A percentile compares a stretch with the other conserved stretches of the same genome.
These are phyloP conservation scores for Pissodes strobi DNA, from an alignment of 1,140 invertebrate genomes.

Conservation along the genomic window DNA sequence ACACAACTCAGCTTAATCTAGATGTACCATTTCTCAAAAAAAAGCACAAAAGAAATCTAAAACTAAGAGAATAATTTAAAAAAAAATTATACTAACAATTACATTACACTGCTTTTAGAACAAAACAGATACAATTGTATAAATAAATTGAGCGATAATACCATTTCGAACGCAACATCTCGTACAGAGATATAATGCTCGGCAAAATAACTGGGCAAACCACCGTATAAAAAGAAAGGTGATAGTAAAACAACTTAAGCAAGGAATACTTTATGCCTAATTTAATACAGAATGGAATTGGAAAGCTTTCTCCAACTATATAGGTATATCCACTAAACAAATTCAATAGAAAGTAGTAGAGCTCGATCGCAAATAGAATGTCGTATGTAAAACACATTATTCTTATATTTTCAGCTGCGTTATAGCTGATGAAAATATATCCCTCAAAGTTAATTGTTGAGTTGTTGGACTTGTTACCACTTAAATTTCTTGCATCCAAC, in stretches of 20 bases:
- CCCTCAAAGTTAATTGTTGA: too few relatives aligned
- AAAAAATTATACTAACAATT: neutral
- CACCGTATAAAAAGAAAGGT: slow-evolving; percentile 18
- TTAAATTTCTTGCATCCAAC: too few relatives aligned
- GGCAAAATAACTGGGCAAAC: neutral
- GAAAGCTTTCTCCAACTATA: slow-evolving; percentile 28
- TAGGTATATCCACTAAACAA: slow-evolving; percentile 5
- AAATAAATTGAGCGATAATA: neutral
- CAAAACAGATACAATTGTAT: slow-evolving; percentile 15
- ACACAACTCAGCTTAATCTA: neutral
- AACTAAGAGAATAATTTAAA: neutral
- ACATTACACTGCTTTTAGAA: slow-evolving; percentile 27
- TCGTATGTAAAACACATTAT: neutral
- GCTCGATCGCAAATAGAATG: slow-evolving; percentile 5
- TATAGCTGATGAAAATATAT: too few relatives aligned
- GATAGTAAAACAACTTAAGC: slow-evolving; percentile 17
- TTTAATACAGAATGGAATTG: slow-evolving; percentile 29
- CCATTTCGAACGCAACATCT: neutral
- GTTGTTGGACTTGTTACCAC: too few relatives aligned
- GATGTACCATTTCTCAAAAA: neutral
- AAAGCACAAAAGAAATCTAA: neutral
- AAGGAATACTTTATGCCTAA: slow-evolving; percentile 27
- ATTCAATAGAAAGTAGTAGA: slow-evolving; percentile 26
- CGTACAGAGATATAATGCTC: neutral
- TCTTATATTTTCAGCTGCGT: neutral